Evolutionary conservation across 2,888 invertebrate species (phyloP).

Genomic region (Fragum whitleyi): DNA sequence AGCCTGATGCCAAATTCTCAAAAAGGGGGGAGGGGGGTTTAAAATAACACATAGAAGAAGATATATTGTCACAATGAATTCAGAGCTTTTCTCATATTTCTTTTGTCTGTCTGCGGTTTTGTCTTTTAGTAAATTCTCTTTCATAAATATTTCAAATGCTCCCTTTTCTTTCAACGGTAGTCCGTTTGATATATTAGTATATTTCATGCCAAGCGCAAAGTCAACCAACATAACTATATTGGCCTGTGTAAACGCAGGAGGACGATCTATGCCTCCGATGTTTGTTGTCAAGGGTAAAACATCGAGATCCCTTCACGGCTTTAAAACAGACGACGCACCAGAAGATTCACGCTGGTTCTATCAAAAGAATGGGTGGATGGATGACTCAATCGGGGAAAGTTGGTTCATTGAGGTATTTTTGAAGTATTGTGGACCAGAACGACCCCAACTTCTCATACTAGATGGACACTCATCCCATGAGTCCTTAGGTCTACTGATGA

Average conservation of each 20-base stretch:
- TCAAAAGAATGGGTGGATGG: constrained; percentile 53
- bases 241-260: constrained; percentile 39
- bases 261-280: constrained; percentile 40
- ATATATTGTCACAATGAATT: too few relatives aligned
- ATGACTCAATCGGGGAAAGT: constrained; percentile 35
- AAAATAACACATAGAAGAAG: too few relatives aligned
- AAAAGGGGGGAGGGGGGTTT: too few relatives aligned
- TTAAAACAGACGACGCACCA: constrained; percentile 33
- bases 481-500: constrained; percentile 53
- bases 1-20: too few relatives aligned
- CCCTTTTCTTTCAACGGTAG: too few relatives aligned
- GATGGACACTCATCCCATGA: constrained; percentile 60
- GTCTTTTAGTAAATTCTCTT: too few relatives aligned
- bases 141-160: too few relatives aligned
- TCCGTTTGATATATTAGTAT: too few relatives aligned
- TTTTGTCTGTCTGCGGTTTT: too few relatives aligned
- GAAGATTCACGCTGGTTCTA: constrained; percentile 25
- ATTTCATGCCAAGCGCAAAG: constrained; percentile 1
- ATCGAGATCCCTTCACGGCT: constrained; percentile 18
- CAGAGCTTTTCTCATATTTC: too few relatives aligned
- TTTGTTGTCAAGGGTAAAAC: constrained; percentile 49
- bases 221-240: constrained; percentile 19
- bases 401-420: constrained; percentile 48
- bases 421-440: constrained; percentile 28
- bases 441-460: constrained; percentile 42